These are phyloP conservation scores for Manis javanica DNA, from an alignment of 2,797 vertebrate species.

Conservation along the genomic window DNA sequence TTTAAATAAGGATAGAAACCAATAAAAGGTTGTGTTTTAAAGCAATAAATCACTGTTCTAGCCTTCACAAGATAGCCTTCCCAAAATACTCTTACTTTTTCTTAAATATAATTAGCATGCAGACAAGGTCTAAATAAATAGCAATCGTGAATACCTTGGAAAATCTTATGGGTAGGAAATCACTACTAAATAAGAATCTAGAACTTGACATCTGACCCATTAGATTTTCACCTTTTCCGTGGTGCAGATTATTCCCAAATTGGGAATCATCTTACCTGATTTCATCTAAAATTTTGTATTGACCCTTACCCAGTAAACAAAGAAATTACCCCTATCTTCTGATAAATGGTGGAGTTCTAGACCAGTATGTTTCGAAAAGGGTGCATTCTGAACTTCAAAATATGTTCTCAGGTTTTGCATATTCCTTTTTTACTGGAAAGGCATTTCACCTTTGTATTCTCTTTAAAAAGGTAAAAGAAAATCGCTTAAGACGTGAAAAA, in stretches of 20 bases:
- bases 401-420: conserved; percentile 25
- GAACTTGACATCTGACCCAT: not conserved
- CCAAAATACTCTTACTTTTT: not conserved
- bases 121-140: not conserved
- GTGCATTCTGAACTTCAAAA: conserved; percentile 32
- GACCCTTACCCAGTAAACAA: conserved; percentile 7
- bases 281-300: conserved; percentile 21
- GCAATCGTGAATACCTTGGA: not conserved
- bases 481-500: conserved; percentile 89
- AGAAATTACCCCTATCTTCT: not conserved
- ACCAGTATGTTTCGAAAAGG: not conserved
- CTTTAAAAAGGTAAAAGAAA: conserved; percentile 92
- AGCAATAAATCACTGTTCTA: conserved; percentile 1
- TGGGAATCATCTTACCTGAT: not conserved
- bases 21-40: conserved; percentile 20
- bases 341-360: not conserved
- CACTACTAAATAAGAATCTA: conserved; percentile 34
- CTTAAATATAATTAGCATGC: conserved; percentile 11
- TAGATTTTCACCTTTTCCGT: conserved; percentile 12
- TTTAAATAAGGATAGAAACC: conserved; percentile 44
- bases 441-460: conserved; percentile 19
- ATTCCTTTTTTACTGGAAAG: conserved; percentile 36
- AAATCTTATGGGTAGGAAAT: not conserved
- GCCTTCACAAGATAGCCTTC: not conserved
- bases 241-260: not conserved